phyloP scores from a whole-genome alignment of 2,113 vertebrate genomes.

The Notiomystis cincta region DNA sequence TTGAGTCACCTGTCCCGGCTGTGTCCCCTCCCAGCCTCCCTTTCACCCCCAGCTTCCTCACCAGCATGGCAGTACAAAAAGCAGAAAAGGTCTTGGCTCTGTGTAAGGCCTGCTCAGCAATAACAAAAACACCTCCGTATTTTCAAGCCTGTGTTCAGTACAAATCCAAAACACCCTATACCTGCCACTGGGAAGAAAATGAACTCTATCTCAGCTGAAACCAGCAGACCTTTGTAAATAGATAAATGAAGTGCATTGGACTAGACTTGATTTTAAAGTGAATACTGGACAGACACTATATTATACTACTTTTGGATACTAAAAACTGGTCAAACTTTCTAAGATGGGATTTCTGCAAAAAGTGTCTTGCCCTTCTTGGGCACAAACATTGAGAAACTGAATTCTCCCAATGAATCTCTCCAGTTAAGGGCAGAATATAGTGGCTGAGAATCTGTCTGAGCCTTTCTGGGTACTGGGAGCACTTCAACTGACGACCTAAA shows the following conservation, averaged over 20 bases:
- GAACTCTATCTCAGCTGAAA: background rate
- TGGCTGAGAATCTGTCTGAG: background rate
- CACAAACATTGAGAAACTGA: background rate
- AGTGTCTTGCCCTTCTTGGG: background rate
- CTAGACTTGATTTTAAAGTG: background rate
- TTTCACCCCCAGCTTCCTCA: background rate
- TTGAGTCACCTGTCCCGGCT: background rate
- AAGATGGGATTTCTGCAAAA: background rate
- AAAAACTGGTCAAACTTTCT: background rate
- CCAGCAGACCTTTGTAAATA: background rate
- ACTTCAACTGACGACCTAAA: background rate
- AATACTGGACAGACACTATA: background rate
- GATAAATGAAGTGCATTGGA: background rate
- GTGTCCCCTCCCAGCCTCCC: background rate
- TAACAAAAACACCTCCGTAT: background rate
- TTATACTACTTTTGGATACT: background rate
- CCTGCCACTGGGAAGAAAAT: background rate
- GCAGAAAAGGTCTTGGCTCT: background rate
- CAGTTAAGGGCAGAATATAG: background rate
- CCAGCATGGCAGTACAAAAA: background rate
- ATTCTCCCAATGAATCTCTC: accelerated
- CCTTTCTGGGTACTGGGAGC: background rate
- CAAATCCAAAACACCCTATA: background rate
- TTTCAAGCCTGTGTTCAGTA: background rate
- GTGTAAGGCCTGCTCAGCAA: background rate